Conservation (phyloP, 2,888 invertebrate species). For the Serripes groenlandicus region DNA sequence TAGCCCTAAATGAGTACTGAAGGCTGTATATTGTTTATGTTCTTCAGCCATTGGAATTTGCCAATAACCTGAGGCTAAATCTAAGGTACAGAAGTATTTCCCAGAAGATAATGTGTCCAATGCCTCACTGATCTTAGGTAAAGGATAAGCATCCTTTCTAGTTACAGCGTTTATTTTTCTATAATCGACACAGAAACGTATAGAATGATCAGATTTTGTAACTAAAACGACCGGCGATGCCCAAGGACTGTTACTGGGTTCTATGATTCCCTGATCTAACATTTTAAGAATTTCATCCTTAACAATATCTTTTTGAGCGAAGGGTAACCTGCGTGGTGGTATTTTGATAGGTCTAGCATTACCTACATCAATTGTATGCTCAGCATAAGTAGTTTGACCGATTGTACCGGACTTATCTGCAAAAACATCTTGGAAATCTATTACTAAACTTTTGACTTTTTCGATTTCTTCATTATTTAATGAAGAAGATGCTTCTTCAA, state of each 20-base stretch:
- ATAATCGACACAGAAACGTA: slow-evolving; percentile 56
- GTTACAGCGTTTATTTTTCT: slow-evolving; percentile 43
- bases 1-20: slow-evolving; percentile 39
- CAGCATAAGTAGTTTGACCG: slow-evolving; percentile 2
- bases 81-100: slow-evolving; percentile 53
- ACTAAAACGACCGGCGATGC: slow-evolving; percentile 45
- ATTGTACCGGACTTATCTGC: background rate
- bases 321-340: slow-evolving; percentile 7
- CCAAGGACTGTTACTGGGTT: slow-evolving; percentile 25
- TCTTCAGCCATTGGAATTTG: slow-evolving; percentile 43
- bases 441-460: background rate
- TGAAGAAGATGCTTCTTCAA: slow-evolving; percentile 8
- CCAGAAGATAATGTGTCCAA: slow-evolving; percentile 43
- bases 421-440: background rate
- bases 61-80: slow-evolving; percentile 60
- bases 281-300: background rate
- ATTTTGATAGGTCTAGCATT: background rate
- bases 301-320: background rate
- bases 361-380: slow-evolving; percentile 11
- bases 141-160: slow-evolving; percentile 53
- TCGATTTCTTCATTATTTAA: background rate
- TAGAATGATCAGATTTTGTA: slow-evolving; percentile 40
- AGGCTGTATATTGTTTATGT: slow-evolving; percentile 41
- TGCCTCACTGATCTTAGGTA: slow-evolving; percentile 51
- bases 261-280: background rate